Evolutionary conservation across 2,113 vertebrate species (phyloP).

Genomic region (Pedetes capensis): DNA sequence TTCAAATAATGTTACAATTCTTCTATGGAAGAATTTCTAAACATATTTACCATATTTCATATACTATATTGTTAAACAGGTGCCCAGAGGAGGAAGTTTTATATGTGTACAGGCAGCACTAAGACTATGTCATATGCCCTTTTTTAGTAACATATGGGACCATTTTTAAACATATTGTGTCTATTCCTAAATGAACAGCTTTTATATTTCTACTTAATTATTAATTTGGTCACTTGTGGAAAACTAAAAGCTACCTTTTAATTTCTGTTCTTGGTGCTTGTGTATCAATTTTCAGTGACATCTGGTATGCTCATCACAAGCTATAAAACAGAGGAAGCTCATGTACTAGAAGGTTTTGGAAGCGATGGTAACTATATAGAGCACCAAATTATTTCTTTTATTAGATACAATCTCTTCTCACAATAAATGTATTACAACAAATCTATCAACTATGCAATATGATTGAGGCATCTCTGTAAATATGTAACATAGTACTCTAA

Average conservation of each 20-base stretch:
- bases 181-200: neutral
- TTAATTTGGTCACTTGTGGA: constrained; percentile 34
- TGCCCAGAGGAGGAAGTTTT: neutral
- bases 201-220: constrained; percentile 32
- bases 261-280: constrained; percentile 42
- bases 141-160: neutral
- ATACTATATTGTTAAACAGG: neutral
- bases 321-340: constrained; percentile 50
- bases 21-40: constrained; percentile 52
- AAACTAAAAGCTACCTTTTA: constrained; percentile 42
- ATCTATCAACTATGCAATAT: constrained; percentile 55
- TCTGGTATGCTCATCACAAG: constrained; percentile 51
- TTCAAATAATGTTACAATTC: constrained; percentile 64
- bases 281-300: constrained; percentile 61
- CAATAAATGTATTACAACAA: constrained; percentile 56
- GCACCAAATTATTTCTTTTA: constrained; percentile 32
- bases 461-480: constrained; percentile 59
- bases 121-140: neutral
- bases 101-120: neutral
- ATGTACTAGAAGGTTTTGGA: constrained; percentile 30
- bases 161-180: neutral
- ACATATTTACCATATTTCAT: constrained; percentile 8
- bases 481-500: neutral
- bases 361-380: constrained; percentile 4
- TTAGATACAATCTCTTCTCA: constrained; percentile 35